phyloP scores from a whole-genome alignment of 2,113 vertebrate species.

The Clarias macrocephalus region DNA sequence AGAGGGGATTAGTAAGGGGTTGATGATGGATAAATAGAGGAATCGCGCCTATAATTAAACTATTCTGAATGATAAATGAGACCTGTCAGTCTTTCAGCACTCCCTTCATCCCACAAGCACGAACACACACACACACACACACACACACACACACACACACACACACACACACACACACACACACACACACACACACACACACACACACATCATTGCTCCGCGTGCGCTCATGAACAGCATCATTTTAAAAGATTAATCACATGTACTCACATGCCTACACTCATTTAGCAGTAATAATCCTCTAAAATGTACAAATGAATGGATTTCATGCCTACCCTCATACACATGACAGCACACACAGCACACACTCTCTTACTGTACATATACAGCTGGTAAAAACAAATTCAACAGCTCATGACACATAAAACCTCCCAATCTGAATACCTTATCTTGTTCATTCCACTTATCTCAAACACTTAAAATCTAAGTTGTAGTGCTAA shows the following conservation, averaged over 20 bases:
- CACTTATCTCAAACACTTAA: neutral
- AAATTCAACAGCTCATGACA: neutral
- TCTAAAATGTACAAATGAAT: neutral
- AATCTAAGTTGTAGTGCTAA: neutral
- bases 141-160: slow-evolving; percentile 8
- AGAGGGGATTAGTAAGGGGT: slow-evolving; percentile 14
- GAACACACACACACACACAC: neutral
- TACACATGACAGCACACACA: neutral
- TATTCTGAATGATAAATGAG: slow-evolving; percentile 39
- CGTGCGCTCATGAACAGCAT: neutral
- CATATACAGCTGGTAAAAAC: neutral
- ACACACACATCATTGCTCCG: neutral
- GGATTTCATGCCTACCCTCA: neutral
- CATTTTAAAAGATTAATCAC: neutral
- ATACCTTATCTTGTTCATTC: neutral
- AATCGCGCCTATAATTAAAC: slow-evolving; percentile 37
- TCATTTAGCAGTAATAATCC: neutral
- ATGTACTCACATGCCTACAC: neutral
- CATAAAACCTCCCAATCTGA: neutral
- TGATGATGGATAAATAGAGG: slow-evolving; percentile 12
- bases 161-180: neutral
- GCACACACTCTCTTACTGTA: neutral
- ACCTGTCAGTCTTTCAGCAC: slow-evolving; percentile 33
- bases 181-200: slow-evolving; percentile 8
- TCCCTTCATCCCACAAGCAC: slow-evolving; percentile 27